Evolutionary conservation across 2,113 vertebrate genomes (phyloP).

Genomic region (Gallinago paraguaiae): DNA sequence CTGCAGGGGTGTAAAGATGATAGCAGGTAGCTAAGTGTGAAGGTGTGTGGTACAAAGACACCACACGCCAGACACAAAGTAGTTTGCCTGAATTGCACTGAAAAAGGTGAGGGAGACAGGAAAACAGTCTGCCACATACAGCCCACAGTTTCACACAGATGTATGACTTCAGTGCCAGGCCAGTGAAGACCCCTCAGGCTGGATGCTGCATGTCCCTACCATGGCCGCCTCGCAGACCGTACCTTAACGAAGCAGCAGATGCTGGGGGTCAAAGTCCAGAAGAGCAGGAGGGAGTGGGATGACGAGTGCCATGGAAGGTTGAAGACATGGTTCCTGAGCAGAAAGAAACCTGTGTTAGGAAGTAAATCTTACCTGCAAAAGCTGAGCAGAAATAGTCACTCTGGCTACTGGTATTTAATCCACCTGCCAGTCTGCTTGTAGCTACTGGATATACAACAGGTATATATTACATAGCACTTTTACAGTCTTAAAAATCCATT

Average conservation of each 20-base stretch:
- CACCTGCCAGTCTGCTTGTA: not conserved
- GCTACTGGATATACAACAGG: not conserved
- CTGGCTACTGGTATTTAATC: not conserved
- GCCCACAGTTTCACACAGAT: not conserved
- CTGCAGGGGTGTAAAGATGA: not conserved
- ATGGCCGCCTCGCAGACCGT: rapidly evolving
- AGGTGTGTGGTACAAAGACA: not conserved
- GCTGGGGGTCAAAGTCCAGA: not conserved
- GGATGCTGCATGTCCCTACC: not conserved
- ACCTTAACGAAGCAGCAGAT: not conserved
- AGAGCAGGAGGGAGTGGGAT: not conserved
- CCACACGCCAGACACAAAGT: not conserved
- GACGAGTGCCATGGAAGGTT: not conserved
- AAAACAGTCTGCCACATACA: not conserved
- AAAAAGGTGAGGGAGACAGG: not conserved
- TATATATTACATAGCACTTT: not conserved
- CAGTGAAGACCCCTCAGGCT: not conserved
- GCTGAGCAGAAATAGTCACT: not conserved
- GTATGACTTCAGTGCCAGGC: not conserved
- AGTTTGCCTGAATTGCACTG: not conserved
- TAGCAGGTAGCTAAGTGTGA: not conserved
- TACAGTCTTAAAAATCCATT: not conserved
- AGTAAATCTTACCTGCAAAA: not conserved
- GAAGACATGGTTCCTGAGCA: not conserved
- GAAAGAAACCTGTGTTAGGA: not conserved